phyloP scores from a whole-genome alignment of 2,888 invertebrate species.

The Hoplodrina ambigua region DNA sequence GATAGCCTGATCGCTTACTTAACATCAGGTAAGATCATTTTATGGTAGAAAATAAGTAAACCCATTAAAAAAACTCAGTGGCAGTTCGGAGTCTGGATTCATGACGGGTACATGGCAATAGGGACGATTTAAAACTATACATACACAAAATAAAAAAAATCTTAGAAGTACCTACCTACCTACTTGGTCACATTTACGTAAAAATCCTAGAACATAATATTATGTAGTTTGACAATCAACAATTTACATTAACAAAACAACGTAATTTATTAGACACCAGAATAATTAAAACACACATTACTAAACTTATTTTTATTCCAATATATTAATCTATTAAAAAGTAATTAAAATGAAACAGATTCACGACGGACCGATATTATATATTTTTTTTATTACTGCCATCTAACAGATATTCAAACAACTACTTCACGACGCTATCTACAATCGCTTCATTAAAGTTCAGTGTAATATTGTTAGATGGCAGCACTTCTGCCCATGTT shows the following conservation, averaged over 20 bases:
- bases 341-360: neutral
- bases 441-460: slow-evolving; percentile 60
- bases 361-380: neutral
- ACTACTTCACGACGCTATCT: slow-evolving; percentile 3
- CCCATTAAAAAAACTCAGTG: neutral
- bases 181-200: too few relatives aligned
- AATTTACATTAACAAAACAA: too few relatives aligned
- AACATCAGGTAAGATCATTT: slow-evolving; percentile 28
- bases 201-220: too few relatives aligned
- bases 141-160: too few relatives aligned
- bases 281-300: too few relatives aligned
- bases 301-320: too few relatives aligned
- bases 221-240: too few relatives aligned
- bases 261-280: neutral
- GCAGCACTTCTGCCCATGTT: slow-evolving; percentile 73
- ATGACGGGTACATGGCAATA: neutral
- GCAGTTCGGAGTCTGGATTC: neutral
- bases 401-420: slow-evolving; percentile 48
- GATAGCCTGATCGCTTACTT: slow-evolving; percentile 36
- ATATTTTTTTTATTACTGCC: slow-evolving; percentile 29
- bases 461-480: slow-evolving; percentile 69
- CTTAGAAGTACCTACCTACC: too few relatives aligned
- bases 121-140: too few relatives aligned
- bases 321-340: neutral
- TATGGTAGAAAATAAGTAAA: neutral